Conservation (phyloP, 2,797 vertebrate species). For the Delichon dasypus region DNA sequence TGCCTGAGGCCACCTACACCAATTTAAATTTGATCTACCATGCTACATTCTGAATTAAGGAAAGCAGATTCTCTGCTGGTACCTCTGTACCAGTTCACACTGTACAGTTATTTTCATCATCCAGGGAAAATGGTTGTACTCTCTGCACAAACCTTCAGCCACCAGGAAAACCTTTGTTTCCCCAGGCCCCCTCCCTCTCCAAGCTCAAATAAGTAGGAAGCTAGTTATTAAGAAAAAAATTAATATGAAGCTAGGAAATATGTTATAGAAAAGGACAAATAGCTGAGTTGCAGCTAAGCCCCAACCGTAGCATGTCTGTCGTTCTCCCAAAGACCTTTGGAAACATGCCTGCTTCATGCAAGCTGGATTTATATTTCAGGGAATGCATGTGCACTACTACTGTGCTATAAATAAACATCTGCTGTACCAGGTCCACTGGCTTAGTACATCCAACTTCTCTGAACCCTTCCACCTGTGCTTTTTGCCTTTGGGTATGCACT, state of each 20-base stretch:
- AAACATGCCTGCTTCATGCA: not conserved
- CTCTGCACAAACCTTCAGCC: not conserved
- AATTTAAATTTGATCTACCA: not conserved
- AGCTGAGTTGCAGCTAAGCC: not conserved
- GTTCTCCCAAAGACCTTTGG: conserved; percentile 1
- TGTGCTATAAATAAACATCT: not conserved
- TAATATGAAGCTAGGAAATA: not conserved
- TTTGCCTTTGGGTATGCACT: not conserved
- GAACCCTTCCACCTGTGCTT: not conserved
- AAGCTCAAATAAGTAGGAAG: not conserved
- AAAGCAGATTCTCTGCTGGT: not conserved
- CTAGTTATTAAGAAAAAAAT: not conserved
- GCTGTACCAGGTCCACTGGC: not conserved
- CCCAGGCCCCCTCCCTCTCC: not conserved
- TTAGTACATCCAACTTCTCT: not conserved
- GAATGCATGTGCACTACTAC: not conserved
- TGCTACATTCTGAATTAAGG: not conserved
- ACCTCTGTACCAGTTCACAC: not conserved
- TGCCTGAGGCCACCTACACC: not conserved
- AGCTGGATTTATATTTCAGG: conserved; percentile 14
- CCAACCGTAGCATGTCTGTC: not conserved
- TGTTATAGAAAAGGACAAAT: not conserved
- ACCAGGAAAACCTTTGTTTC: not conserved
- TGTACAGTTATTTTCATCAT: not conserved
- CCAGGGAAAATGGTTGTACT: not conserved